Conservation (phyloP, 2,888 invertebrate species). For the Girardia tigrina region DNA sequence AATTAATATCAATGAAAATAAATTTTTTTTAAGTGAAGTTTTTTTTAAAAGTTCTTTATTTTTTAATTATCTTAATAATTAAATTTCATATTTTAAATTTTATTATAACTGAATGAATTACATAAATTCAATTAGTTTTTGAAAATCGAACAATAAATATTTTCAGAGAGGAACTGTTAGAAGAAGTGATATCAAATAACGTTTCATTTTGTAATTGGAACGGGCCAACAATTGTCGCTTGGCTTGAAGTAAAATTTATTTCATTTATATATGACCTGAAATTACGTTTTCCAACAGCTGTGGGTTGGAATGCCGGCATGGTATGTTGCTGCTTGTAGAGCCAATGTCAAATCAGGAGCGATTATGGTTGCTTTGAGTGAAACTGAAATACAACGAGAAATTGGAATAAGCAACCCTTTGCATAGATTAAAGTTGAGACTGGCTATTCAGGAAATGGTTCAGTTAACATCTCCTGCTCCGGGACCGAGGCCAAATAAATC, state of each 20-base stretch:
- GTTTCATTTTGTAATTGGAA: constrained; percentile 95
- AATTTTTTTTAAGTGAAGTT: too few relatives aligned
- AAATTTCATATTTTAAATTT: too few relatives aligned
- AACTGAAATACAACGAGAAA: constrained; percentile 92
- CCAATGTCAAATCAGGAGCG: constrained; percentile 91
- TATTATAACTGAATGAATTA: too few relatives aligned
- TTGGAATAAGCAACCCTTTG: constrained; percentile 64
- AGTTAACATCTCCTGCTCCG: constrained; percentile 68
- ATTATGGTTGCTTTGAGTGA: constrained; percentile 95
- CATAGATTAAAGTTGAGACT: constrained; percentile 81
- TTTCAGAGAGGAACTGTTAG: constrained; percentile 69
- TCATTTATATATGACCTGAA: not conserved
- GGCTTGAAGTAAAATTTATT: constrained; percentile 61
- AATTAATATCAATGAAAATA: too few relatives aligned
- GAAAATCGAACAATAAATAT: too few relatives aligned
- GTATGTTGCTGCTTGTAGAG: constrained; percentile 83
- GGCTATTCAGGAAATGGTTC: constrained; percentile 86
- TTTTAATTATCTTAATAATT: too few relatives aligned
- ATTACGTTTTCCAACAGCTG: too few relatives aligned
- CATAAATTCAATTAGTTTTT: too few relatives aligned
- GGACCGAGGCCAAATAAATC: constrained; percentile 28
- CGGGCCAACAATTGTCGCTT: constrained; percentile 92
- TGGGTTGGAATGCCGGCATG: constrained; percentile 99
- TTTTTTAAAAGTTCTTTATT: too few relatives aligned
- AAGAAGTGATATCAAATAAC: constrained; percentile 91